phyloP scores from a whole-genome alignment of 2,888 invertebrate species.

The Biston betularia region DNA sequence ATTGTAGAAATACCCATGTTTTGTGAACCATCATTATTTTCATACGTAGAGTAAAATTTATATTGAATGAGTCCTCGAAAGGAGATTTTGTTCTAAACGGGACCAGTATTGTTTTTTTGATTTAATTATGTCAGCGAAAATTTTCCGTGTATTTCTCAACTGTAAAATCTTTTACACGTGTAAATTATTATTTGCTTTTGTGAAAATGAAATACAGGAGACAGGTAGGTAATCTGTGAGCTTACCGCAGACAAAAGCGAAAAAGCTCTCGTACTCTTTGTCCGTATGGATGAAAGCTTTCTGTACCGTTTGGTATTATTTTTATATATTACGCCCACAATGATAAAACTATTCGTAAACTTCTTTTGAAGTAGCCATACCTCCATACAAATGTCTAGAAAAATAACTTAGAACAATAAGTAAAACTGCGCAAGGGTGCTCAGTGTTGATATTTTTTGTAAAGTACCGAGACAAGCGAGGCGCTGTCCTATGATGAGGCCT shows the following conservation, averaged over 20 bases:
- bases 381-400: not conserved
- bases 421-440: too few species aligned
- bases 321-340: constrained; percentile 43
- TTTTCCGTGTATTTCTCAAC: constrained; percentile 32
- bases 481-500: too few species aligned
- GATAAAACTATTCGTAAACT: not conserved
- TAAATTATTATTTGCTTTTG: constrained; percentile 39
- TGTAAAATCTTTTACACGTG: constrained; percentile 53
- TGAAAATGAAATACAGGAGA: constrained; percentile 28
- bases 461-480: too few species aligned
- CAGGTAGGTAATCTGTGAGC: constrained; percentile 35
- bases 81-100: constrained; percentile 36
- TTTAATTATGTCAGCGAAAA: constrained; percentile 41
- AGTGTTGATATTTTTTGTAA: too few species aligned
- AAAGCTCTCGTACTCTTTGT: constrained; percentile 29
- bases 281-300: constrained; percentile 1
- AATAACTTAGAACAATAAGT: not conserved
- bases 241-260: constrained; percentile 29
- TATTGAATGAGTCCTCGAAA: constrained; percentile 29
- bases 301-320: constrained; percentile 55
- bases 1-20: not conserved
- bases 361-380: not conserved
- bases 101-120: constrained; percentile 44
- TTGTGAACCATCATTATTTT: constrained; percentile 3
- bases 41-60: constrained; percentile 9